Percentiles rank a stretch among this genome's conserved stretches.
These are phyloP conservation scores for Acanthosepion pharaonis DNA, from an alignment of 2,888 invertebrate genomes.

Conservation along the genomic window DNA sequence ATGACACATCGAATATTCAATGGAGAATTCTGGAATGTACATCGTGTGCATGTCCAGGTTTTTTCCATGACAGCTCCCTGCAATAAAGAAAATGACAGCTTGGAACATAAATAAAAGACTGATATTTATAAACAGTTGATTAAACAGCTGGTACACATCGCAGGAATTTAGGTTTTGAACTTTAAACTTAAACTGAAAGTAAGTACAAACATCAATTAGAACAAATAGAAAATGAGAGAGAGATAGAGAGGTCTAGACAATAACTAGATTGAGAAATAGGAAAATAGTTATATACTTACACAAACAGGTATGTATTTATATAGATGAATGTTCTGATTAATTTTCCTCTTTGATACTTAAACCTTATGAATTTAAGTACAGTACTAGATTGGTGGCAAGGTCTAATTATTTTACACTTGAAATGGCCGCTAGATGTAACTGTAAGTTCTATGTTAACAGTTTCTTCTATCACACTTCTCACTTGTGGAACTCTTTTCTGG, in stretches of 20 bases:
- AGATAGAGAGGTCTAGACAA: background rate
- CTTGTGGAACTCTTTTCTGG: too few relatives aligned
- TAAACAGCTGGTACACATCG: background rate
- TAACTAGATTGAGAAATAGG: background rate
- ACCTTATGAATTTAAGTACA: too few relatives aligned
- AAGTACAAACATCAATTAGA: background rate
- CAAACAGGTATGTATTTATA: too few relatives aligned
- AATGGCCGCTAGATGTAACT: too few relatives aligned
- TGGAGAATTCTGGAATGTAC: conserved; percentile 84
- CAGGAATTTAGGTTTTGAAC: background rate
- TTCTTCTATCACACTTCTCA: too few relatives aligned
- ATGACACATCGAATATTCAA: conserved; percentile 83
- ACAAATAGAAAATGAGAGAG: background rate
- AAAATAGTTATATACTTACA: too few relatives aligned
- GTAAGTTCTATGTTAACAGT: too few relatives aligned
- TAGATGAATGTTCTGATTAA: too few relatives aligned
- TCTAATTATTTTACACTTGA: too few relatives aligned
- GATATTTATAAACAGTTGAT: background rate
- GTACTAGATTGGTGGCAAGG: too few relatives aligned
- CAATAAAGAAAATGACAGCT: background rate
- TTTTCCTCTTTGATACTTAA: too few relatives aligned
- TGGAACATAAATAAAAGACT: background rate
- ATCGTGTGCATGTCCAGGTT: conserved; percentile 78
- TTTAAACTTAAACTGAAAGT: background rate
- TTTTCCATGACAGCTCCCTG: conserved; percentile 42